Base-by-base conservation (phyloP, 2,113 vertebrate genomes). In the Cervus canadensis region DNA sequence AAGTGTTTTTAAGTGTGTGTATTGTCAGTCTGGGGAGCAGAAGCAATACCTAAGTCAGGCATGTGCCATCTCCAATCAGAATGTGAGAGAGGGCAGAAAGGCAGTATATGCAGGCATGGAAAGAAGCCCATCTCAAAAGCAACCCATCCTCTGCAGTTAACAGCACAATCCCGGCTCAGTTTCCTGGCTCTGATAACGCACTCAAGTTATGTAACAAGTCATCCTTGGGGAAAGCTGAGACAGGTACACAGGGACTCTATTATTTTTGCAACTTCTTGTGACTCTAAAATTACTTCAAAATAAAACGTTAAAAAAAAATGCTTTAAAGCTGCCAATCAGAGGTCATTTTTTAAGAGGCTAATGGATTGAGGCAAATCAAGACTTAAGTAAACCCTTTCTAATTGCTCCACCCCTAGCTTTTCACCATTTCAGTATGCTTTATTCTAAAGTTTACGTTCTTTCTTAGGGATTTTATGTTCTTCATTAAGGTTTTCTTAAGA, bases 221-320 rank as follows among this genome's bases (percentile, higher is more conserved):
- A 25, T 50, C 93, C 48, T 4, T 76, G 11, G 50, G 40, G 26
- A 81, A 50, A 91, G 30, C n/a, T 33, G 11, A 83, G 50, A 84
- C 12, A n/a, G 40, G n/a, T 43, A 79, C 7, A 33, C 2, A 40
- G 56, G 62, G 74, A 48, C 86, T 10, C 36, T 19, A 74, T 50
- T 52, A 87, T 48, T 93, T 96, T 81, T 95, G 59, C 21, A 93
- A 91, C 67, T 93, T 82, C 71, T 87, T 93, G 16, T 16, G 52
- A 84, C 45, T 60, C 74, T 67, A 94, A 84, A 87, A 96, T 62
- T 83, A 59, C 52, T 96, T 97, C 59, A 89, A 91, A 95, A 48
- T 45, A n/a, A 92, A 93, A 82, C 7, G 7, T 89, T 45, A 36
- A 45, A 86, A 43, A 82, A 52, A 23, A 23, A n/a, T 14, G 36